These are phyloP conservation scores for Nasonia giraulti DNA, from an alignment of 1,140 invertebrate species.

Conservation along the genomic window DNA sequence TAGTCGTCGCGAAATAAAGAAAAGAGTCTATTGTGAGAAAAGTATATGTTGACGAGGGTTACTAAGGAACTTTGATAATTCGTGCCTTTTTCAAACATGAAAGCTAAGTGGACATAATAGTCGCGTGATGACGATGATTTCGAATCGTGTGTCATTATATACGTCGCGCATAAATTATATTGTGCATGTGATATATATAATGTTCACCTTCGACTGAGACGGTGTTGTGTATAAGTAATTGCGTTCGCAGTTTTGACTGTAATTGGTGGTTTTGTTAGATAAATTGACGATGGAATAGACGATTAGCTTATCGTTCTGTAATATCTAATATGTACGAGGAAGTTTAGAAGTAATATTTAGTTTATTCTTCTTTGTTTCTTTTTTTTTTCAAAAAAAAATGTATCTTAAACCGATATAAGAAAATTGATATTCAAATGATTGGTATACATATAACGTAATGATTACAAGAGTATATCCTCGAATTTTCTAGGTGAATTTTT, in stretches of 20 bases:
- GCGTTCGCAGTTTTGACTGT: not conserved
- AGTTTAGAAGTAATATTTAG: too few relatives aligned
- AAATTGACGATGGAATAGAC: not conserved
- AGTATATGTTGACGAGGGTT: not conserved
- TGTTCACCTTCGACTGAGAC: not conserved
- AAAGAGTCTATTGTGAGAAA: not conserved
- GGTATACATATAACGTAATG: too few relatives aligned
- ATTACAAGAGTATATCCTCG: too few relatives aligned
- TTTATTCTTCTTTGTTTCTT: too few relatives aligned
- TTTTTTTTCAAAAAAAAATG: too few relatives aligned
- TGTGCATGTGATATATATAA: not conserved
- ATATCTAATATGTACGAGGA: too few relatives aligned
- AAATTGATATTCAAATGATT: too few relatives aligned
- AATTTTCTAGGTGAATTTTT: too few relatives aligned
- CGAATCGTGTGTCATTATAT: not conserved
- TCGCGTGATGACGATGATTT: not conserved
- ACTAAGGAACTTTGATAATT: conserved; percentile 8
- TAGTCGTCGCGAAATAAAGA: too few relatives aligned
- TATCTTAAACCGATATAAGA: too few relatives aligned
- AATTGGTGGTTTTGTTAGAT: not conserved
- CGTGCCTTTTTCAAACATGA: conserved; percentile 34
- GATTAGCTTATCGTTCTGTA: too few relatives aligned
- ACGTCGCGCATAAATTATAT: not conserved
- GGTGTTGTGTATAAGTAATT: not conserved
- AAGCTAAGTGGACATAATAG: not conserved